Evolutionary conservation across 2,888 invertebrate genomes (phyloP), one percentile per base, ranked within the genome.

Genomic region (Caenorhabditis sp.): DNA sequence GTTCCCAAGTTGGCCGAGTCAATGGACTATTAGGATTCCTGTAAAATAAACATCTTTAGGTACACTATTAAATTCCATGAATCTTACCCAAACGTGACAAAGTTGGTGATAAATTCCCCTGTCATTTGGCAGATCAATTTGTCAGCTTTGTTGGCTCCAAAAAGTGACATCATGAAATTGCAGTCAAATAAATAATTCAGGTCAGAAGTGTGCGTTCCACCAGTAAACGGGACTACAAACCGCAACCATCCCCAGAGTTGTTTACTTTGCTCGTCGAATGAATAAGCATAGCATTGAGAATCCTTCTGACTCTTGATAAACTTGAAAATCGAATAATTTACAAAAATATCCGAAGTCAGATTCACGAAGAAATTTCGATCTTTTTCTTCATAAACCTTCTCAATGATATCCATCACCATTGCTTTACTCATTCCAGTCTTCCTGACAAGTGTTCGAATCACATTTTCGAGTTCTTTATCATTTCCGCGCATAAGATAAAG

Each of bases 201-300:
- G 50, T 82, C 82, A 14, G 82, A 80, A 25, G 79, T 71, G 49
- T 82, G 82, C 8, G 82, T 82, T 7, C 80, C 82, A 57, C 77
- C 78, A 20, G 67, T 70, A 62, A 77, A 79, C 20, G 82, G 82
- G n/a, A 79, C 69, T 36, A 77, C 70, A 26, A 67, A 59, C 38
- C 63, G 72, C 23, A 82, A 64, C 73, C 73, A 79, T 64, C 82
- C 82, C 76, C 76, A 82, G 75, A 79, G 75, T 43, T 74, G 68
- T 43, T 64, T 68, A 63, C 77, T 76, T 12, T 77, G 76, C 60
- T 75, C 59, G 56, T 82, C 80, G 57, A 79, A 79, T 5, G 76
- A 77, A 49, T 79, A 82, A 36, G 72, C 74, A 57, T 78, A 81
- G 23, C 71, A 70, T 14, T 76, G 63, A 20, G 36, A 59, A 10